A percentile compares a stretch with the other conserved stretches of the same genome.
phyloP scores from a whole-genome alignment of 2,113 vertebrate genomes.

The Parotia lawesii region DNA sequence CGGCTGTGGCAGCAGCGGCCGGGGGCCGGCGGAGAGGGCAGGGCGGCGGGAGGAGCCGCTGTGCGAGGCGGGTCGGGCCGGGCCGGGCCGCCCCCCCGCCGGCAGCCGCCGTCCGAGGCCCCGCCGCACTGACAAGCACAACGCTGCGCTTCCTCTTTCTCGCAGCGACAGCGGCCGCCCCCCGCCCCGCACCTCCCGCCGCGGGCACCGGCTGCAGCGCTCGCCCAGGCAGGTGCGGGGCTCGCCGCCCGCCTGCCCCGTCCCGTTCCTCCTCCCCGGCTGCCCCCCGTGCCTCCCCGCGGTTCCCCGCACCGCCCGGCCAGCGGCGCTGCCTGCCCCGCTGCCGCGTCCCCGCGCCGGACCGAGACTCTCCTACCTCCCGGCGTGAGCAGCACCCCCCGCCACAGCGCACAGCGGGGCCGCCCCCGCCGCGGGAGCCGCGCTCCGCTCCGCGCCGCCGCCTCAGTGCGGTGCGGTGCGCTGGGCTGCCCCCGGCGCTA shows the following conservation, averaged over 20 bases:
- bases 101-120: background rate
- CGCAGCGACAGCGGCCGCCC: background rate
- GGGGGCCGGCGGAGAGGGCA: background rate
- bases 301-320: background rate
- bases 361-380: background rate
- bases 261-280: background rate
- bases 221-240: background rate
- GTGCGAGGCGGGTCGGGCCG: background rate
- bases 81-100: background rate
- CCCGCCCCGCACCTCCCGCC: background rate
- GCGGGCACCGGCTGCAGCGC: background rate
- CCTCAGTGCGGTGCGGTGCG: background rate
- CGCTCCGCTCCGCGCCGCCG: background rate
- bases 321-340: background rate
- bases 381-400: background rate
- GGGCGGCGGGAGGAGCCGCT: background rate
- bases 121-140: background rate
- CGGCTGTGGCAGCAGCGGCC: background rate
- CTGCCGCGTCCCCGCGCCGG: background rate
- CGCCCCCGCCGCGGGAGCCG: background rate
- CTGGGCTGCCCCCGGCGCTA: conserved; percentile 11
- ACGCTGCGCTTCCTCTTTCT: conserved; percentile 60
- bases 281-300: background rate
- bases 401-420: background rate
- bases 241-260: background rate